These are phyloP conservation scores for Oithona nana DNA, from an alignment of 2,888 invertebrate species.

Conservation along the genomic window DNA sequence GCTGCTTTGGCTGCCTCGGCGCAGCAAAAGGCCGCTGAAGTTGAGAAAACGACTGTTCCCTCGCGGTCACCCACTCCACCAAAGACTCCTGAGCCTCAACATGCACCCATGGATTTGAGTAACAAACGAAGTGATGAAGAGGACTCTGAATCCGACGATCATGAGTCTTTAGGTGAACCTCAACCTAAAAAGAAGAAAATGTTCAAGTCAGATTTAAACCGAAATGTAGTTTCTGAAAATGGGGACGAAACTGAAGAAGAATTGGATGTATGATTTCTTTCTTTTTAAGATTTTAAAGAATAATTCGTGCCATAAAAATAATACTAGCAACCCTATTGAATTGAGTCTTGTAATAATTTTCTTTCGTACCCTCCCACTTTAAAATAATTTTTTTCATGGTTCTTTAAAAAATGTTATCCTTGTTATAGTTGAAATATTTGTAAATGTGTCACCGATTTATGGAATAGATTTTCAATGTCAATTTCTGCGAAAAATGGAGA, in stretches of 20 bases:
- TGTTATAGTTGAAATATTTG: too few relatives aligned
- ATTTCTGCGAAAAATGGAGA: neutral
- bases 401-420: too few relatives aligned
- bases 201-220: neutral
- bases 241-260: neutral
- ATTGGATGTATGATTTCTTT: too few relatives aligned
- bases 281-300: too few relatives aligned
- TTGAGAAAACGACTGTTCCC: neutral
- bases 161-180: neutral
- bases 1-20: neutral
- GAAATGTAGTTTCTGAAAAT: neutral
- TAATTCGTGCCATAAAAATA: too few relatives aligned
- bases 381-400: too few relatives aligned
- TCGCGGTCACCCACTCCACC: neutral
- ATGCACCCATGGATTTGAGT: conserved; percentile 6
- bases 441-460: too few relatives aligned
- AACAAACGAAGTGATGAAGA: conserved; percentile 2
- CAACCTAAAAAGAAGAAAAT: neutral
- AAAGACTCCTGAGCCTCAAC: neutral
- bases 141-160: neutral
- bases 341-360: too few relatives aligned
- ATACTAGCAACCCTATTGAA: too few relatives aligned
- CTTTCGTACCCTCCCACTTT: too few relatives aligned
- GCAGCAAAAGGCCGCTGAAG: neutral
- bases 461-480: neutral